Base-by-base conservation (phyloP, 2,113 vertebrate genomes). In the Aptenodytes forsteri region DNA sequence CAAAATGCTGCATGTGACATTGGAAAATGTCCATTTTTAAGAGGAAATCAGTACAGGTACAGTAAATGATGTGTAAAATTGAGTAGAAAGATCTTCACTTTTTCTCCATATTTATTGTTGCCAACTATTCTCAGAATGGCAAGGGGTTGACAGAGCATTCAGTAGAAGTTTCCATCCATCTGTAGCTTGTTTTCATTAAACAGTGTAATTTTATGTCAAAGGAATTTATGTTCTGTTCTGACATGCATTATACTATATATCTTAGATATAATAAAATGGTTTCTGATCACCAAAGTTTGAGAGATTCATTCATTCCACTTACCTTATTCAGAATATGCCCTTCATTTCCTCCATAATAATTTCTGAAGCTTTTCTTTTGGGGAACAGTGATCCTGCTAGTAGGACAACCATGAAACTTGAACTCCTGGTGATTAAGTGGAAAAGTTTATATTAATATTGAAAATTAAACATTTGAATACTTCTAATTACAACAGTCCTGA, bases 21-120 rank as follows among this genome's bases (percentile, higher is more conserved):
- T 96, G 87, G 93, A 95, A 97, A 97, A 90, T 16, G 38, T 27
- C 76, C 62, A 87, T 95, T 96, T 94, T 92, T 88, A 47, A 83
- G 82, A 66, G 62, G 14, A 66, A 96, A 83, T 90, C 8, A 3
- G 62, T 75, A 58, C 36, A 79, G 58, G 61, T 89, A 87, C 58
- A 91, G 64, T 38, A 98, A 97, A 98, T 92, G 83, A 69, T 91
- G 93, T 90, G 90, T 96, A 97, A 98, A 98, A 97, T 95, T 97
- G 81, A 96, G 89, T 83, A 89, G 73, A 96, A 86, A 91, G 83
- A 52, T 79, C 84, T 90, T 90, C 75, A 90, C 50, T 94, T 95
- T 96, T 97, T 82, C 85, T 95, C 70, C 76, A 47, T 93, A 97
- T 95, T 97, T 97, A 96, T 91, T 91, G 62, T 95, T 93, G 83